Conservation (phyloP, 2,797 vertebrate genomes). For the Tangara arthus region DNA sequence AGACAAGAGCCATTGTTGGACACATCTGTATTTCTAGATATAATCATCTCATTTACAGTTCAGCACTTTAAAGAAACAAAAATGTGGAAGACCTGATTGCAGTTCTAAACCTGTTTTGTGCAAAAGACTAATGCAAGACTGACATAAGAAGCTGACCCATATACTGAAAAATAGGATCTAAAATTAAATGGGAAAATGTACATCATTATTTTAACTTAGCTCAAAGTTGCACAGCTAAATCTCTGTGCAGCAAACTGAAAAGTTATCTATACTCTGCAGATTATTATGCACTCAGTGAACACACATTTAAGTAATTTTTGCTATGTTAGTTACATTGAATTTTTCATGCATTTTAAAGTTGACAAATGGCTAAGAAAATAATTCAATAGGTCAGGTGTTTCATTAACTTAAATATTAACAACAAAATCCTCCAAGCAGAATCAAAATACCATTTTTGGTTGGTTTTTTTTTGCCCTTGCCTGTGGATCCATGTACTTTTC, state of each 20-base stretch:
- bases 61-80: background rate
- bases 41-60: background rate
- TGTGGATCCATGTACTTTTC: background rate
- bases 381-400: slow-evolving; percentile 30
- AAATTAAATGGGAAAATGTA: slow-evolving; percentile 48
- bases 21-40: background rate
- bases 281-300: slow-evolving; percentile 34
- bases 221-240: slow-evolving; percentile 26
- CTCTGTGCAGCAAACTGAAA: slow-evolving; percentile 36
- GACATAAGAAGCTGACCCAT: slow-evolving; percentile 27
- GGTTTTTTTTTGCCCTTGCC: background rate
- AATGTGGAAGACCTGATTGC: background rate
- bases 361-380: slow-evolving; percentile 45
- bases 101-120: background rate
- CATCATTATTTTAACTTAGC: slow-evolving; percentile 51
- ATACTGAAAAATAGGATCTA: slow-evolving; percentile 52
- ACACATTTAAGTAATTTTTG: slow-evolving; percentile 17
- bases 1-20: background rate
- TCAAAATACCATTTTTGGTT: background rate
- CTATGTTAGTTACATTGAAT: slow-evolving; percentile 1
- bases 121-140: background rate
- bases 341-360: slow-evolving; percentile 44
- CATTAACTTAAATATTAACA: slow-evolving; percentile 42
- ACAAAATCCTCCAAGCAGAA: slow-evolving; percentile 4
- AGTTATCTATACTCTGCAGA: slow-evolving; percentile 11